A percentile compares a stretch with the other conserved stretches of the same genome.
phyloP scores from a whole-genome alignment of 2,888 invertebrate species.

The Altica lythri region DNA sequence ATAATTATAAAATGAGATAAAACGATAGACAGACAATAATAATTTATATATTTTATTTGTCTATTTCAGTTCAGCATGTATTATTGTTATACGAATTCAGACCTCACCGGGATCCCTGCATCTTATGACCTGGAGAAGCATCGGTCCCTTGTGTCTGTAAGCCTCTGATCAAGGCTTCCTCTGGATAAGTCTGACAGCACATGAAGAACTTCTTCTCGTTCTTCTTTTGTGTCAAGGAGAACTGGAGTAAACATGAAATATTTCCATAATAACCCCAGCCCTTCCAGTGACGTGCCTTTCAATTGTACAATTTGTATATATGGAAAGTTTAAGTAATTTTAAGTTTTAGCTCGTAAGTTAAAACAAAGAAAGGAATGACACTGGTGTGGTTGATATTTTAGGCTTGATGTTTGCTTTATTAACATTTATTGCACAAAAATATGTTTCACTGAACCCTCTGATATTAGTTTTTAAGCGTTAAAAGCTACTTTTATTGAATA shows the following conservation, averaged over 20 bases:
- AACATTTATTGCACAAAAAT: conserved; percentile 27
- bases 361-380: conserved; percentile 24
- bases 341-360: conserved; percentile 8
- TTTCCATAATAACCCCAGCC: conserved; percentile 25
- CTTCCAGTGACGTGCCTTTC: conserved; percentile 33
- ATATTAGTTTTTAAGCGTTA: conserved; percentile 42
- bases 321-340: conserved; percentile 48
- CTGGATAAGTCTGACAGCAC: conserved; percentile 43
- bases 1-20: too few species aligned
- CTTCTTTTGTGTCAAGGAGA: conserved; percentile 47
- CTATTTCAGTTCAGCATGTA: conserved; percentile 27
- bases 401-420: conserved; percentile 34
- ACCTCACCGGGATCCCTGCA: conserved; percentile 41
- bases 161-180: conserved; percentile 47
- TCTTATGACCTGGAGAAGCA: conserved; percentile 53
- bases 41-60: too few species aligned
- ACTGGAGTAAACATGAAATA: conserved; percentile 30
- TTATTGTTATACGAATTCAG: conserved; percentile 28
- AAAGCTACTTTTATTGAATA: conserved; percentile 35
- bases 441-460: conserved; percentile 47
- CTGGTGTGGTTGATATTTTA: conserved; percentile 28
- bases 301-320: conserved; percentile 48
- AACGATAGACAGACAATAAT: too few species aligned
- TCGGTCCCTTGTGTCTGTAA: conserved; percentile 39
- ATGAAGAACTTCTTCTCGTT: conserved; percentile 29